phyloP scores from a whole-genome alignment of 2,888 invertebrate genomes.

The Seladonia tumulorum region DNA sequence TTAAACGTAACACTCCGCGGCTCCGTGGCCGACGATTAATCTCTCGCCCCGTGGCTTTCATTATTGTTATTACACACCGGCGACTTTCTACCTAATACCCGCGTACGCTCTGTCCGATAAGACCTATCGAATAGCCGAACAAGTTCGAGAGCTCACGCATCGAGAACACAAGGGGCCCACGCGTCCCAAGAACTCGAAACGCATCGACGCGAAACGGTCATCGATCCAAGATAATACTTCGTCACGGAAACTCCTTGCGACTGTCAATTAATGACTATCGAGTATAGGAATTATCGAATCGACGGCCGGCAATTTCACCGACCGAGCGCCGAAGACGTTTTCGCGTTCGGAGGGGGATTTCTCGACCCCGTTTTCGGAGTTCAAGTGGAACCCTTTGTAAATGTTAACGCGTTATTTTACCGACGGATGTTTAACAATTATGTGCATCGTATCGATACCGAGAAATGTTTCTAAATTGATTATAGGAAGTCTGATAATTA shows the following conservation, averaged over 20 bases:
- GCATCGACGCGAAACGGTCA: slow-evolving; percentile 49
- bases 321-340: background rate
- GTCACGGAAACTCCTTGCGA: slow-evolving; percentile 24
- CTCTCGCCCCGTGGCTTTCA: slow-evolving; percentile 46
- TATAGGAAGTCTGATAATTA: too few species aligned
- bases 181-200: slow-evolving; percentile 40
- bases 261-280: slow-evolving; percentile 48
- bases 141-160: slow-evolving; percentile 12
- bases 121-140: slow-evolving; percentile 38
- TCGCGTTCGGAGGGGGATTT: background rate
- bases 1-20: slow-evolving; percentile 39
- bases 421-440: too few species aligned
- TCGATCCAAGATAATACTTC: slow-evolving; percentile 38
- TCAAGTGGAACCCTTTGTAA: background rate
- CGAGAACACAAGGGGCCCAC: slow-evolving; percentile 5
- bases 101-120: slow-evolving; percentile 52
- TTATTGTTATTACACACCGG: slow-evolving; percentile 61
- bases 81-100: slow-evolving; percentile 66
- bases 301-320: slow-evolving; percentile 1
- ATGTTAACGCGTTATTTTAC: background rate
- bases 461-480: too few species aligned
- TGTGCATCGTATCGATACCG: too few species aligned
- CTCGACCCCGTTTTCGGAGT: background rate
- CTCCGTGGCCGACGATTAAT: slow-evolving; percentile 25
- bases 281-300: slow-evolving; percentile 12